Evolutionary conservation across 2,113 vertebrate species (phyloP).

Genomic region (Hydropotes inermis): DNA sequence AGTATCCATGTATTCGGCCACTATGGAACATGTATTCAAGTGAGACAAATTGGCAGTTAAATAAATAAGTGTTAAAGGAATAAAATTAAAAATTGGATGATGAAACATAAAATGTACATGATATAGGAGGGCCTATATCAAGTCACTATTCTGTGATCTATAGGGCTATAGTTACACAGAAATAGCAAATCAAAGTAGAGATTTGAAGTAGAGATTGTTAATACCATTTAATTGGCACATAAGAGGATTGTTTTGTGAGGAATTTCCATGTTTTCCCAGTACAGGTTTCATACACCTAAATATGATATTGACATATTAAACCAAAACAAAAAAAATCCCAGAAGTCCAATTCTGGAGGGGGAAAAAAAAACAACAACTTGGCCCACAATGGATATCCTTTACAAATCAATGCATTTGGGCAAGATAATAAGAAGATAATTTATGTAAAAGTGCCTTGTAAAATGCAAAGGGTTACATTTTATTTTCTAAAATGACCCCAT

Average conservation of each 20-base stretch:
- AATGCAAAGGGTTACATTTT: not conserved
- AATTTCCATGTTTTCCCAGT: not conserved
- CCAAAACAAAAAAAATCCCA: not conserved
- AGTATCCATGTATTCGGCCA: not conserved
- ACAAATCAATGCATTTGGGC: not conserved
- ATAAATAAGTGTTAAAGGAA: slow-evolving; percentile 12
- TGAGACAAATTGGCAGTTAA: not conserved
- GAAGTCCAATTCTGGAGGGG: not conserved
- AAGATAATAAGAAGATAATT: slow-evolving; percentile 51
- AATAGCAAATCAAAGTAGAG: not conserved
- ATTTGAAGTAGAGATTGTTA: not conserved
- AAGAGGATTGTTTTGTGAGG: not conserved
- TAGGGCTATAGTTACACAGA: not conserved
- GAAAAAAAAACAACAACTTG: not conserved
- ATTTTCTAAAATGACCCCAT: not conserved
- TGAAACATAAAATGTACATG: not conserved
- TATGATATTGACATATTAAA: not conserved
- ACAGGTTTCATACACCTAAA: not conserved
- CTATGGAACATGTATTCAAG: not conserved
- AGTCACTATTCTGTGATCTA: not conserved
- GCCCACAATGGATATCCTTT: not conserved
- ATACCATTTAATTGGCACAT: not conserved
- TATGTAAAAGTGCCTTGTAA: slow-evolving; percentile 30
- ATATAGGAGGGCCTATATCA: not conserved
- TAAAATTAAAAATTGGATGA: not conserved